Evolutionary conservation across 2,888 invertebrate species (phyloP), one percentile per base, ranked within the genome.

Genomic region (Lasioglossum zephyrum): DNA sequence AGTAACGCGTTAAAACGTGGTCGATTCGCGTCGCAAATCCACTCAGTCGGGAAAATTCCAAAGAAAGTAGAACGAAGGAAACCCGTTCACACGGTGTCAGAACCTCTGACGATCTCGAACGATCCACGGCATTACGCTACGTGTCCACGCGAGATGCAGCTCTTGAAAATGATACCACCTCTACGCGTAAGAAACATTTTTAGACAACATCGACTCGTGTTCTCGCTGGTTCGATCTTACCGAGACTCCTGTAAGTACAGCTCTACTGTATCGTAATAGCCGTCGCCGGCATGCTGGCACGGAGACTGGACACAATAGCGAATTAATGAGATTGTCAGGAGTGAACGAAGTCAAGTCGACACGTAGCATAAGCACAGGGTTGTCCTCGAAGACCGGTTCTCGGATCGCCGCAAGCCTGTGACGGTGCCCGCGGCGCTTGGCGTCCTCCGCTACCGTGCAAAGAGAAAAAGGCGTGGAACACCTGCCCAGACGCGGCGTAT

Each of bases 331-430:
- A 63, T 16, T 31, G 63, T 69, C 69, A 22, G 39, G 22, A 69
- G 8, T 36, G 18, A 69, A 39, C 36, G 8, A 31, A 31, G 31
- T 22, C 39, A 69, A 69, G 69, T 69, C 36, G 69, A 36, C 69
- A 39, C 69, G 36, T 22, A 2, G 69, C 69, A 22, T 70, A 77
- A 41, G 77, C n/a, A 53, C 22, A 26, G 18, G 70, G 82, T 87
- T 81, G 88, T 89, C 84, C 86, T 88, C 88, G 76, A 41, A 75
- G 88, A 89, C 88, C 88, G 88, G 88, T 89, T 89, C 83, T 77
- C 82, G 79, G 49, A 81, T 77, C 81, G 76, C 73, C 53, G 69
- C 78, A 44, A 80, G 76, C 75, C 73, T 75, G 77, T n/a, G n/a
- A 49, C 47, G 57, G 49, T 69, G 41, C 76, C 66, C 47, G n/a